Evolutionary conservation across 2,888 invertebrate species (phyloP).

Genomic region (Leucoma salicis): DNA sequence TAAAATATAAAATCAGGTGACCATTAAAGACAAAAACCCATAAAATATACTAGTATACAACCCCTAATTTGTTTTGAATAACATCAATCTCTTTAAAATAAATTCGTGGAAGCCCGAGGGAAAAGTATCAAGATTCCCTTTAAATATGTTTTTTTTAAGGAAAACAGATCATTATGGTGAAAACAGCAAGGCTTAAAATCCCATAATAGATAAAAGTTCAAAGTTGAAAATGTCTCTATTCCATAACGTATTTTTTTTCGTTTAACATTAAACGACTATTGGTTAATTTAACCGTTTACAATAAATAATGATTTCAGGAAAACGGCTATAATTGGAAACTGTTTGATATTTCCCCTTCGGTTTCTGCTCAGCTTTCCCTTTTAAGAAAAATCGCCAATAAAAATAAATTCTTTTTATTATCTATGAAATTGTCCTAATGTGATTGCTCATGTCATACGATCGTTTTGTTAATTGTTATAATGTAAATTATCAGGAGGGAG

Average conservation of each 20-base stretch:
- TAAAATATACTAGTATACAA: constrained; percentile 5
- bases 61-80: constrained; percentile 19
- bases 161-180: constrained; percentile 25
- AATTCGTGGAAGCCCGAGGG: constrained; percentile 29
- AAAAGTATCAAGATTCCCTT: constrained; percentile 34
- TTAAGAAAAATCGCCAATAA: constrained; percentile 5
- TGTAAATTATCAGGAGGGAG: no score
- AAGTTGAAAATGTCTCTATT: constrained; percentile 27
- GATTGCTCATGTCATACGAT: no score
- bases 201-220: constrained; percentile 3
- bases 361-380: constrained; percentile 3
- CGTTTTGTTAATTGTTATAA: no score
- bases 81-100: constrained; percentile 22
- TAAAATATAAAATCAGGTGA: neutral
- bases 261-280: constrained; percentile 29
- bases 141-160: constrained; percentile 28
- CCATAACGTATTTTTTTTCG: constrained; percentile 24
- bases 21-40: neutral
- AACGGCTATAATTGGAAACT: constrained; percentile 20
- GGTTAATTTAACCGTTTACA: constrained; percentile 28
- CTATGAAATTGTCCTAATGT: no score
- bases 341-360: constrained; percentile 15
- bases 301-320: constrained; percentile 20
- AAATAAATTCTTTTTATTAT: constrained; percentile 7
- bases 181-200: constrained; percentile 19